Percentiles rank a stretch among this genome's conserved stretches.
Conservation (phyloP, 1,140 invertebrate genomes). For the Asobara japonica region DNA sequence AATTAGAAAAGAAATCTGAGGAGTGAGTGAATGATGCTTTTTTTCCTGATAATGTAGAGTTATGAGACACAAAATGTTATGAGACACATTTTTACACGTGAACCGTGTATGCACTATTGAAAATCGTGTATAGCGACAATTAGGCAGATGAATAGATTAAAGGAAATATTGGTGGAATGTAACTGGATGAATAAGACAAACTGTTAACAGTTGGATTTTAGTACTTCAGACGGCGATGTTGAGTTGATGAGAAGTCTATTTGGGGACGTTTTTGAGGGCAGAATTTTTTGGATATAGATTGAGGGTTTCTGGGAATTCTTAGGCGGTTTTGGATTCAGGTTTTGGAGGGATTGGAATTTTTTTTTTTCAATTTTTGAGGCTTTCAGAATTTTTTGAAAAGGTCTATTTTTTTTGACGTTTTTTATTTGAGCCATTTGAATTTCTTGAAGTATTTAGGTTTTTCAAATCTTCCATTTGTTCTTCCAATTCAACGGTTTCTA, state of each 20-base stretch:
- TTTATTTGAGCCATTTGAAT: neutral
- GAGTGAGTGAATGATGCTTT: slow-evolving; percentile 11
- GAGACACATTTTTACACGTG: neutral
- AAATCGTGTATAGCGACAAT: slow-evolving; percentile 1
- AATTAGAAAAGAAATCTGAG: neutral
- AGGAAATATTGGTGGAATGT: slow-evolving; percentile 18
- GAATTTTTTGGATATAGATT: neutral
- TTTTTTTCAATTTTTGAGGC: too few species aligned
- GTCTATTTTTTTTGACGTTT: too few species aligned
- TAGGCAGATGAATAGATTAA: slow-evolving; percentile 45
- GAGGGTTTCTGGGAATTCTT: too few species aligned
- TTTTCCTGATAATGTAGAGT: slow-evolving; percentile 1
- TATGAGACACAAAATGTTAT: neutral
- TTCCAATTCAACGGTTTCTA: too few species aligned
- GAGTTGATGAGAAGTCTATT: slow-evolving; percentile 28
- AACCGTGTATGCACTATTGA: slow-evolving; percentile 5
- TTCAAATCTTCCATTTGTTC: too few species aligned
- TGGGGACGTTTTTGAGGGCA: neutral
- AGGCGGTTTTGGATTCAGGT: too few species aligned
- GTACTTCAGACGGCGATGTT: slow-evolving; percentile 58
- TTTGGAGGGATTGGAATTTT: too few species aligned
- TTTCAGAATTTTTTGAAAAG: too few species aligned
- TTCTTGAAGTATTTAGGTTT: too few species aligned
- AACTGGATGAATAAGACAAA: slow-evolving; percentile 22
- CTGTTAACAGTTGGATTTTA: slow-evolving; percentile 58